Evolutionary conservation across 2,888 invertebrate genomes (phyloP), one percentile per base, ranked within the genome.

Genomic region (Agonopterix alstromeriana): DNA sequence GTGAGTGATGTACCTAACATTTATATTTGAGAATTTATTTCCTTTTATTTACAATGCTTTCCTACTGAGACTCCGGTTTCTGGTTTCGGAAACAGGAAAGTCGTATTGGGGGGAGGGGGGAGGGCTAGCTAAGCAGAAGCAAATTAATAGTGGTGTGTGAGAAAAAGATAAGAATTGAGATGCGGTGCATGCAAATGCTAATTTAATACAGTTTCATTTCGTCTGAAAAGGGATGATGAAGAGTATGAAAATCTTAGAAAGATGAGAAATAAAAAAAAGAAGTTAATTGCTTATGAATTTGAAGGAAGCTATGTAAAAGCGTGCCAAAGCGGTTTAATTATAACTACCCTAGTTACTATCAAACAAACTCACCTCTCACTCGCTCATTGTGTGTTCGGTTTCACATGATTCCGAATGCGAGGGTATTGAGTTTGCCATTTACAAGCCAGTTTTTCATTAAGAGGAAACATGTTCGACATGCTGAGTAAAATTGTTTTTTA

Each of bases 41-140:
- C 77, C 64, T 72, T 66, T 60, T 73, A 66, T 70, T 60, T 70
- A 71, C 73, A 78, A 67, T 57, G 58, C 77, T 82, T 80, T 82
- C 78, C 86, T 82, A 83, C 73, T 73, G 78, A 83, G 85, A 82
- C 70, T 79, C 85, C 87, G 82, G 85, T 63, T 69, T 78, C 84
- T 84, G 88, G 85, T 63, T 69, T 78, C 84, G 85, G 88, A 76
- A 74, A 83, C 82, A 87, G 89, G 89, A 88, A 89, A 89, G 89
- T 83, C 79, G 81, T 62, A 69, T 27, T 27, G 64, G 56, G 53
- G 63, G 75, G 77, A 42, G 42, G 78, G 76, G 63, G 73, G 67
- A 69, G 64, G 65, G 45, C 47, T 79, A 77, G 76, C 77, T 70
- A 76, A 77, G 83, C 77, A 52, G 57, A 70, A 67, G 42, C 52